These are phyloP conservation scores for Ormyrus nitidulus DNA, from an alignment of 2,888 invertebrate species.

Conservation along the genomic window DNA sequence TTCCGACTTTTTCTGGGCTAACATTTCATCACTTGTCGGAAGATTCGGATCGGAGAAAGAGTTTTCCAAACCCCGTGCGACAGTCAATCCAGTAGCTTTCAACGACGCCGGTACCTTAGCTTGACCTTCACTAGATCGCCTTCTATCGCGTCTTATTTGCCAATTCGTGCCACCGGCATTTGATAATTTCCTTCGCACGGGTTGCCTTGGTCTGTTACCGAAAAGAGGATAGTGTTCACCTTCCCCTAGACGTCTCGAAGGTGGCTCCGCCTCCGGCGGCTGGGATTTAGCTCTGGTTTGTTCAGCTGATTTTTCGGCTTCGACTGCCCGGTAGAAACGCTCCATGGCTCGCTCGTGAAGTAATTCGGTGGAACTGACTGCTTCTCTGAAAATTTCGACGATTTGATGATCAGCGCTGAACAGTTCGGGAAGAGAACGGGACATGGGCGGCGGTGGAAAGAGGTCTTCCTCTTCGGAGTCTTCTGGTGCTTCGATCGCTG, in stretches of 20 bases:
- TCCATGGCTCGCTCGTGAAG: conserved; percentile 90
- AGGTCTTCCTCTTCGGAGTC: conserved; percentile 48
- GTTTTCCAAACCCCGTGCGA: conserved; percentile 42
- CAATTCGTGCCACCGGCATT: conserved; percentile 73
- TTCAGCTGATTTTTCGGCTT: conserved; percentile 84
- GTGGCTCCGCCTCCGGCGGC: conserved; percentile 51
- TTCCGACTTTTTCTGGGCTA: conserved; percentile 46
- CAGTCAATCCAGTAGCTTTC: conserved; percentile 34
- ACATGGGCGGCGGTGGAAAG: conserved; percentile 84
- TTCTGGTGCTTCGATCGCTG: conserved; percentile 9
- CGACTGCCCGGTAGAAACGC: conserved; percentile 86
- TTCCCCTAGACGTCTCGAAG: conserved; percentile 56
- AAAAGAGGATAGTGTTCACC: conserved; percentile 60
- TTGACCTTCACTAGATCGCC: conserved; percentile 71
- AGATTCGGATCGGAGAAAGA: conserved; percentile 70
- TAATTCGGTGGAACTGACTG: conserved; percentile 89
- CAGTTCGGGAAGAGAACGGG: conserved; percentile 88
- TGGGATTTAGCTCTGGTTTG: conserved; percentile 62
- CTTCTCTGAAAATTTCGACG: conserved; percentile 80
- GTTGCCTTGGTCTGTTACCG: conserved; percentile 36
- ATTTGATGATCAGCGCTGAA: conserved; percentile 78
- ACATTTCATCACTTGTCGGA: conserved; percentile 57
- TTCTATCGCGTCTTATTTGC: conserved; percentile 65
- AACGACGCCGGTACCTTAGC: conserved; percentile 39
- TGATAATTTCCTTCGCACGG: conserved; percentile 76